phyloP scores from a whole-genome alignment of 2,888 invertebrate genomes.

The Caenorhabditis sp. region DNA sequence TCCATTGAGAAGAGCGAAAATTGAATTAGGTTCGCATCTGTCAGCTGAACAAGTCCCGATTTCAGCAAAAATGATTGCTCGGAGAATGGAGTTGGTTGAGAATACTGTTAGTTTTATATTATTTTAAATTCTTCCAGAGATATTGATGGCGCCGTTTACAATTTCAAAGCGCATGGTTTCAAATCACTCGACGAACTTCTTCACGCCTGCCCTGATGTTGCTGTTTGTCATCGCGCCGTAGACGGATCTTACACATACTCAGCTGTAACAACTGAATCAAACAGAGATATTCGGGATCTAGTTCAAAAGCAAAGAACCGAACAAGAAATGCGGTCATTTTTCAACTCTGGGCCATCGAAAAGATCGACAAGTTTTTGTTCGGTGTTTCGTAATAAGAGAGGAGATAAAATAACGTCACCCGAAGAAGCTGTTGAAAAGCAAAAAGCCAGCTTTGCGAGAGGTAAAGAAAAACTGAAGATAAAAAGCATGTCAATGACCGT shows the following conservation, averaged over 20 bases:
- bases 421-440: neutral
- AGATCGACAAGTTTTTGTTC: neutral
- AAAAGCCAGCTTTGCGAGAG: neutral
- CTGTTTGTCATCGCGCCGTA: neutral
- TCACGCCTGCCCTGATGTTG: constrained; percentile 13
- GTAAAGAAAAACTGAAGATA: neutral
- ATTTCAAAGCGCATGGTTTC: constrained; percentile 13
- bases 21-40: constrained; percentile 10
- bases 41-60: constrained; percentile 24
- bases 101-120: too few relatives aligned
- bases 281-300: constrained; percentile 23
- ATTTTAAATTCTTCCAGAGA: too few relatives aligned
- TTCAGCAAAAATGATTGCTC: constrained; percentile 5
- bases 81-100: constrained; percentile 15
- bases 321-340: neutral
- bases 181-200: constrained; percentile 27
- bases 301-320: constrained; percentile 15
- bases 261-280: constrained; percentile 21
- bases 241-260: constrained; percentile 10
- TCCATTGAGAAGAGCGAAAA: constrained; percentile 27
- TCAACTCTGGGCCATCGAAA: neutral
- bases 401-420: neutral
- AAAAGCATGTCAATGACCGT: neutral
- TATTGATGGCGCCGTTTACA: too few relatives aligned
- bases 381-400: neutral